Base-by-base conservation (phyloP, 2,888 invertebrate species). In the Pecten maximus region DNA sequence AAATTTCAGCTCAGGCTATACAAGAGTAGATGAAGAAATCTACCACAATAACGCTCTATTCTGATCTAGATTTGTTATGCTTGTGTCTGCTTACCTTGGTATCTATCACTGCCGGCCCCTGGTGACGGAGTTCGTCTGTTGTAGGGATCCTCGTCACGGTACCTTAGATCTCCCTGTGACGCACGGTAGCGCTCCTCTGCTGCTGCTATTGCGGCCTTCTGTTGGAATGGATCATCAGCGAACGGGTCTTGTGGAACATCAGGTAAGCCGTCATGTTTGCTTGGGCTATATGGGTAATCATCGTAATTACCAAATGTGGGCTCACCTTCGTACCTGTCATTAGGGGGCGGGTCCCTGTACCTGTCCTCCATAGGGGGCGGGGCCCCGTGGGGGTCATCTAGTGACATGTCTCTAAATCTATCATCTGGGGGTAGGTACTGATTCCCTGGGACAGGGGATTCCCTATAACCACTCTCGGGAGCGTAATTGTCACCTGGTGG, bases 141-240 rank as follows among this genome's bases (percentile, higher is more conserved):
- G 35, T 91, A 91, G 39, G 89, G 88, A 40, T 89, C 91, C n/a
- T 91, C 88, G 40, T 88, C 87, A 39, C 74, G 40, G 74, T 19
- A 74, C 16, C 40, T 23, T 39, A 74, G 19, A 40, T 40, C 40
- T 8, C 40, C 39, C 6, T 40, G 74, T 10, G 28, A 89, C 35
- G 86, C 89, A 44, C 89, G 86, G 40, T 89, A 74, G 86, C 40
- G 40, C 40, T 89, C 35, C 74, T 86, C 74, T 89, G 89, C 74
- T 74, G 40, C 92, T 89, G 35, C 91, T 88, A 88, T 91, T 88
- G 87, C 91, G 91, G 93, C 92, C 88, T 94, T 94, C 87, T 95
- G 94, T 90, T 94, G 93, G 92, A 95, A 96, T 0, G 95, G 95
- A 91, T 95, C 95, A 89, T 95, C 95, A 10, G 95, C 95, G 93